Evolutionary conservation across 2,113 vertebrate genomes (phyloP).

Genomic region (Lethenteron reissneri): DNA sequence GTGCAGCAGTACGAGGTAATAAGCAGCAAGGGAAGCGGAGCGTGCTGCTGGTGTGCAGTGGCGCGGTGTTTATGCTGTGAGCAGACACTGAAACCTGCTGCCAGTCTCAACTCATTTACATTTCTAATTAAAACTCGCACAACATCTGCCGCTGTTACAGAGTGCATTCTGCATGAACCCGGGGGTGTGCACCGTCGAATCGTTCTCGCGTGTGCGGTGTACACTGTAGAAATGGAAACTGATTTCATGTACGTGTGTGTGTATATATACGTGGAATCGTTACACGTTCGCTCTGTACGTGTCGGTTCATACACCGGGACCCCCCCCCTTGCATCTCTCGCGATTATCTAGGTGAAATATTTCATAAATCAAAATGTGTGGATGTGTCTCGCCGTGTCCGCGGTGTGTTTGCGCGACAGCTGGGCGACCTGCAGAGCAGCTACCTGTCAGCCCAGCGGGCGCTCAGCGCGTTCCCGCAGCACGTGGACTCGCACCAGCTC

Average conservation of each 20-base stretch:
- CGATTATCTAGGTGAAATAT: background rate
- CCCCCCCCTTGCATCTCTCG: background rate
- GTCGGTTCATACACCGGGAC: background rate
- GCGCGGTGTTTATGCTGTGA: too few relatives aligned
- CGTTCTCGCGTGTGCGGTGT: too few relatives aligned
- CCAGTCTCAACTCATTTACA: too few relatives aligned
- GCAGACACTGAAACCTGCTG: too few relatives aligned
- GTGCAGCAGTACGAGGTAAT: too few relatives aligned
- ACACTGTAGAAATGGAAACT: background rate
- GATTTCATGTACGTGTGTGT: slow-evolving; percentile 7
- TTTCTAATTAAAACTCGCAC: too few relatives aligned
- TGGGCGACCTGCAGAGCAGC: slow-evolving; percentile 88
- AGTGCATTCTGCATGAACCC: too few relatives aligned
- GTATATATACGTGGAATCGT: background rate
- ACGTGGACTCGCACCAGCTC: slow-evolving; percentile 67
- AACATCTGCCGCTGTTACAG: too few relatives aligned
- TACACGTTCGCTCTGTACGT: background rate
- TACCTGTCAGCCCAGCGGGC: slow-evolving; percentile 57
- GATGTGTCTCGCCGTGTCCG: slow-evolving; percentile 11
- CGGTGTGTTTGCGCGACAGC: slow-evolving; percentile 23
- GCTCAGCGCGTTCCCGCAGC: slow-evolving; percentile 61
- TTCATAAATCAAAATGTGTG: background rate
- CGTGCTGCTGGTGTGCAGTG: too few relatives aligned
- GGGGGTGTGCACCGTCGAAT: too few relatives aligned
- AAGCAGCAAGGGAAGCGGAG: too few relatives aligned